Evolutionary conservation across 2,888 invertebrate genomes (phyloP).

Genomic region (Lagria hirta): DNA sequence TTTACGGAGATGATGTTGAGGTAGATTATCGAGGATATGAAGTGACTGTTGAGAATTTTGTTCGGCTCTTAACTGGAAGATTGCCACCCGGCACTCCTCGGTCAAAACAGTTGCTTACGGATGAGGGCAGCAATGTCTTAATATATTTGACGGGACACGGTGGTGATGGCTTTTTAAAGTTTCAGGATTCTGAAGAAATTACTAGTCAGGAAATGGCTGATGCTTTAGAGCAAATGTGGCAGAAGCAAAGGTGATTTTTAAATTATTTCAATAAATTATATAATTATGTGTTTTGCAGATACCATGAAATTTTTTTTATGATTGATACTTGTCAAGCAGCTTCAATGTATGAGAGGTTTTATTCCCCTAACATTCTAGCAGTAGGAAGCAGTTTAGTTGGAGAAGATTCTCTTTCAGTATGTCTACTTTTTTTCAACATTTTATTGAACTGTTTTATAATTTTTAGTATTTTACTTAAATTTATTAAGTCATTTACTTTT

Average conservation of each 20-base stretch:
- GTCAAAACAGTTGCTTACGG: slow-evolving; percentile 91
- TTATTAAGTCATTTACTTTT: neutral
- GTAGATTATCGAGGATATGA: slow-evolving; percentile 96
- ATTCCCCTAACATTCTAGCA: slow-evolving; percentile 96
- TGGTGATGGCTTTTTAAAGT: slow-evolving; percentile 98
- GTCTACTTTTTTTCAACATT: too few relatives aligned
- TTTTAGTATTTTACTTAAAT: neutral
- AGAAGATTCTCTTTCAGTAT: slow-evolving; percentile 95
- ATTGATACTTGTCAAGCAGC: slow-evolving; percentile 99
- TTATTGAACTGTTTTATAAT: too few relatives aligned
- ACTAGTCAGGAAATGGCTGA: slow-evolving; percentile 98
- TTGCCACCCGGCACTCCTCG: slow-evolving; percentile 91
- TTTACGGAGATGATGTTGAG: slow-evolving; percentile 99
- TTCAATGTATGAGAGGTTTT: slow-evolving; percentile 97
- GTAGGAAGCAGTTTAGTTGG: slow-evolving; percentile 97
- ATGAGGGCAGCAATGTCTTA: slow-evolving; percentile 95
- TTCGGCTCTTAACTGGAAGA: slow-evolving; percentile 90
- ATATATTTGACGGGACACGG: slow-evolving; percentile 97
- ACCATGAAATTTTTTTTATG: slow-evolving; percentile 97
- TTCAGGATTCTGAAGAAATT: slow-evolving; percentile 98
- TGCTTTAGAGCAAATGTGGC: slow-evolving; percentile 99
- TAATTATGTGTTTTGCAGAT: slow-evolving; percentile 71
- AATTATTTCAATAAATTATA: slow-evolving; percentile 41
- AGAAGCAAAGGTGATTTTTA: slow-evolving; percentile 72
- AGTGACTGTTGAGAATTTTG: slow-evolving; percentile 97